These are phyloP conservation scores for Alethe diademata DNA, from an alignment of 2,113 vertebrate species.

Conservation along the genomic window DNA sequence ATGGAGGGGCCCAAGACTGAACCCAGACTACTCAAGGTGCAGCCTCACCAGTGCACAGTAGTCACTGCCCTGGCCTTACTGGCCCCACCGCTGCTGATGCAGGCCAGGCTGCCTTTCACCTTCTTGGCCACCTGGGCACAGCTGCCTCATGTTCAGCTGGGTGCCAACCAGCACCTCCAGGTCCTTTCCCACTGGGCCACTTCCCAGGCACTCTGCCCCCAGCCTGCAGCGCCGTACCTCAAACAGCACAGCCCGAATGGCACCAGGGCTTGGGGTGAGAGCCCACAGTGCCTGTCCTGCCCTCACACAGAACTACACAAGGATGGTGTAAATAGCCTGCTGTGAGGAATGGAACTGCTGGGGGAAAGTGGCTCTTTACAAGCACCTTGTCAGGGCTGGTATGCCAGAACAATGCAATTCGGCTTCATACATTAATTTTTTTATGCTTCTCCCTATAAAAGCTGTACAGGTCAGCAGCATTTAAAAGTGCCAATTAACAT, in stretches of 20 bases:
- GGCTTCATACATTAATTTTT: neutral
- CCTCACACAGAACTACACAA: accelerated
- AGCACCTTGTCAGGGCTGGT: too few species aligned
- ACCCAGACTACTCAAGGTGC: neutral
- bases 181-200: neutral
- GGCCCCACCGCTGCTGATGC: neutral
- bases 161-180: too few species aligned
- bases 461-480: neutral
- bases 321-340: too few species aligned
- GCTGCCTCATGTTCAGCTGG: too few species aligned
- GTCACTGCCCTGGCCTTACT: neutral
- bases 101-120: neutral
- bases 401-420: neutral
- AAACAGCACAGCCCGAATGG: accelerated
- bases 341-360: neutral
- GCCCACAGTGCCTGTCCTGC: accelerated
- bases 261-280: accelerated
- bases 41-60: neutral
- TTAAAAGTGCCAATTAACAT: neutral
- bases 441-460: neutral
- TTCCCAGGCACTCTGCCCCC: neutral
- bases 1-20: neutral
- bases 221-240: accelerated
- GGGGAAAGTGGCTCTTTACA: accelerated
- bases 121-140: neutral